Conservation (phyloP, 2,113 vertebrate species). For the Elaphurus davidianus region DNA sequence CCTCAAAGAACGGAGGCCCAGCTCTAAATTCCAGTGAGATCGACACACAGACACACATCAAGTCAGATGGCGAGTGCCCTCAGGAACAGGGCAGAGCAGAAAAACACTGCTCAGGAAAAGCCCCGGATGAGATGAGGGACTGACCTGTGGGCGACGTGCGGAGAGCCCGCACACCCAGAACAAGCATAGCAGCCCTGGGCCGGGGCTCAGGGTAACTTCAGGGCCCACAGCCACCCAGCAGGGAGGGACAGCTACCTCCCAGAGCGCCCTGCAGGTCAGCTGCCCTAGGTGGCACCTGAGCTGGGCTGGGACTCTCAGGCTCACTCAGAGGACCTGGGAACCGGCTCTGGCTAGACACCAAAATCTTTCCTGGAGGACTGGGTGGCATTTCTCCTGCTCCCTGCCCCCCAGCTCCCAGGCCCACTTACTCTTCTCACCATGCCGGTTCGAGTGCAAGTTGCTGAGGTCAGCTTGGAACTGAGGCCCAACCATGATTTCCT, state of each 20-base stretch:
- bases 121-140: not conserved
- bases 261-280: not conserved
- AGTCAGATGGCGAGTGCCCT: not conserved
- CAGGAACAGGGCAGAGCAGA: not conserved
- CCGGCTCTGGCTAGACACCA: not conserved
- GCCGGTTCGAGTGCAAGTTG: conserved; percentile 79
- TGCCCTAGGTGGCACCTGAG: not conserved
- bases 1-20: not conserved
- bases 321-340: not conserved
- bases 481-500: conserved; percentile 97
- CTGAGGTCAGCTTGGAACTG: conserved; percentile 94
- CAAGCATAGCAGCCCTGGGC: not conserved
- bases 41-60: not conserved
- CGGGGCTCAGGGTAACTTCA: not conserved
- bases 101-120: not conserved
- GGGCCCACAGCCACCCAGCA: not conserved
- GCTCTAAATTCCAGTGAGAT: not conserved
- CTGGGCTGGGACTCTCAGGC: too few species aligned
- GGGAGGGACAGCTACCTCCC: not conserved
- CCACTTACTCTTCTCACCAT: conserved; percentile 87
- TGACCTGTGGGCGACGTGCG: not conserved
- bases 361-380: not conserved
- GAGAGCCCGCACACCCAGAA: not conserved
- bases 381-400: not conserved
- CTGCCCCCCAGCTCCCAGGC: not conserved